Evolutionary conservation across 2,113 vertebrate species (phyloP).

Genomic region (Montifringilla adamsi): DNA sequence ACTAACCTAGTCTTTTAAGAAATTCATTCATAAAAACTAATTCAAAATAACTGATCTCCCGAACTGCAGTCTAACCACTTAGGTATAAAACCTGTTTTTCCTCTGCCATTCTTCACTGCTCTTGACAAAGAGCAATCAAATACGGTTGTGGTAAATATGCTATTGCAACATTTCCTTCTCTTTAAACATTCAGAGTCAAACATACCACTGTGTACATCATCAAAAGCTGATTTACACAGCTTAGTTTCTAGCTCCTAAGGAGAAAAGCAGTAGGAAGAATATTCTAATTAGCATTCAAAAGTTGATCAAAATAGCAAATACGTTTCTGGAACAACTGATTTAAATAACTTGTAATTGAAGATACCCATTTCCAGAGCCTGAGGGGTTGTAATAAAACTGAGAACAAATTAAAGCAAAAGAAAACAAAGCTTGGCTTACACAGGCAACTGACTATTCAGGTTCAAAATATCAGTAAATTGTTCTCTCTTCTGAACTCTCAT

Average conservation of each 20-base stretch:
- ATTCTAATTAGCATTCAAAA: conserved; percentile 36
- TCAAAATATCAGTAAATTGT: not conserved
- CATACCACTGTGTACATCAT: conserved; percentile 33
- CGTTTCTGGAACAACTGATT: conserved; percentile 1
- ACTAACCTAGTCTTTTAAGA: not conserved
- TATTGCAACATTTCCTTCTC: not conserved
- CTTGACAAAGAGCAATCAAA: not conserved
- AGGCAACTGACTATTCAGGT: not conserved
- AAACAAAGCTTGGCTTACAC: not conserved
- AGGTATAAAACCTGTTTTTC: not conserved
- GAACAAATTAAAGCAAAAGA: not conserved
- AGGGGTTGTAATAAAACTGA: conserved; percentile 9
- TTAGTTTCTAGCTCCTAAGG: conserved; percentile 30
- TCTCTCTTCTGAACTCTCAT: not conserved
- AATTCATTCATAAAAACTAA: not conserved
- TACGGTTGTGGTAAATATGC: not conserved
- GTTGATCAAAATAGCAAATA: conserved; percentile 47
- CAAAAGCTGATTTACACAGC: conserved; percentile 47
- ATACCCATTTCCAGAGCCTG: conserved; percentile 5
- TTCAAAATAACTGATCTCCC: not conserved
- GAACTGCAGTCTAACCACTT: not conserved
- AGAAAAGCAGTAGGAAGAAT: conserved; percentile 23
- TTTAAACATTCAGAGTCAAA: not conserved
- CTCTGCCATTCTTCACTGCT: not conserved
- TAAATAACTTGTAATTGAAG: conserved; percentile 47